Evolutionary conservation across 2,888 invertebrate species (phyloP).

Genomic region (Metellina segmentata): DNA sequence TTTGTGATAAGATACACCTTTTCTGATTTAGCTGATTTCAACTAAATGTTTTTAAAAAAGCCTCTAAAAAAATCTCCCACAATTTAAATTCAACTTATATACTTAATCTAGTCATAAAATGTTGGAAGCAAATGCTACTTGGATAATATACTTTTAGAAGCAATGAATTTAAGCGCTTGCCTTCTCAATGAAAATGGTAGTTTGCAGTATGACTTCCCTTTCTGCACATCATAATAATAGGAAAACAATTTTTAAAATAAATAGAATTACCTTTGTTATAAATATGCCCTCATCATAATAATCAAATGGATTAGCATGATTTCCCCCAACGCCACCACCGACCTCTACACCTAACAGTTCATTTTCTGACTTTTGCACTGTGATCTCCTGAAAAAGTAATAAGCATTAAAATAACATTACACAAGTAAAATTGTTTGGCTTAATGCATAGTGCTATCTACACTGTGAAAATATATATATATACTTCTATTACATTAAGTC

Average conservation of each 20-base stretch:
- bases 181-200: too few species aligned
- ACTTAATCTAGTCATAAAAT: too few species aligned
- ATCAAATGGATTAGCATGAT: slow-evolving; percentile 82
- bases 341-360: slow-evolving; percentile 84
- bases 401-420: not conserved
- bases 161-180: too few species aligned
- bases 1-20: too few species aligned
- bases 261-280: slow-evolving; percentile 85
- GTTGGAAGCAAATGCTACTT: too few species aligned
- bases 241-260: not conserved
- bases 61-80: too few species aligned
- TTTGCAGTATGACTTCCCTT: not conserved
- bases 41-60: too few species aligned
- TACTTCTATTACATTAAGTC: not conserved
- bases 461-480: not conserved
- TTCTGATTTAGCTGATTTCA: too few species aligned
- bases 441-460: not conserved
- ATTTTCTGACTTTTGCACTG: slow-evolving; percentile 90
- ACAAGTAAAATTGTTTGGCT: not conserved
- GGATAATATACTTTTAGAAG: too few species aligned
- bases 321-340: slow-evolving; percentile 82
- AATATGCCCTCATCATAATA: slow-evolving; percentile 84
- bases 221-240: not conserved
- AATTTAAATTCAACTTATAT: too few species aligned
- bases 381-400: slow-evolving; percentile 87